Percentiles rank a stretch among this genome's conserved stretches.
Conservation (phyloP, 2,888 invertebrate genomes). For the Macrosoma leucophasiata region DNA sequence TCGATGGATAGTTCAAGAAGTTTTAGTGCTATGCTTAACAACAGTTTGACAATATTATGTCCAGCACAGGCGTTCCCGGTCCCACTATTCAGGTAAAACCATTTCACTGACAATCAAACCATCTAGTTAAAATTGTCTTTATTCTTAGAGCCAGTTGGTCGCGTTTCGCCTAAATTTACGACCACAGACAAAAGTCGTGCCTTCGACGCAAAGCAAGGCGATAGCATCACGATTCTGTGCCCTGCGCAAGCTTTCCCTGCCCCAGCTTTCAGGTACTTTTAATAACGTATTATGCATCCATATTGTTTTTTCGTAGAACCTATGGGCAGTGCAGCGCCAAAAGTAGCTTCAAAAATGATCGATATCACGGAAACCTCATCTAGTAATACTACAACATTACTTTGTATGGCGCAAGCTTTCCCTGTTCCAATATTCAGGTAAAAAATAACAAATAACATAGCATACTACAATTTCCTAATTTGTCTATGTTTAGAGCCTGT, state of each 20-base stretch:
- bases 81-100: slow-evolving; percentile 80
- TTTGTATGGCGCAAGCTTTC: slow-evolving; percentile 80
- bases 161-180: slow-evolving; percentile 80
- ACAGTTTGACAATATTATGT: slow-evolving; percentile 79
- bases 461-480: slow-evolving; percentile 17
- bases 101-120: slow-evolving; percentile 16
- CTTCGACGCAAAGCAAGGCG: slow-evolving; percentile 73
- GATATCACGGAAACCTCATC: slow-evolving; percentile 56
- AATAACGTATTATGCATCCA: slow-evolving; percentile 20
- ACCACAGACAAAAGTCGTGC: slow-evolving; percentile 78
- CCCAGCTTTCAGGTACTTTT: slow-evolving; percentile 77
- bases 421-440: slow-evolving; percentile 83
- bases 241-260: slow-evolving; percentile 86
- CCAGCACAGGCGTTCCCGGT: slow-evolving; percentile 86
- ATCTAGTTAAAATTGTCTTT: slow-evolving; percentile 23
- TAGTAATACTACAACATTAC: slow-evolving; percentile 59
- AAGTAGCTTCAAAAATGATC: slow-evolving; percentile 76
- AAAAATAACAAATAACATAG: slow-evolving; percentile 24
- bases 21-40: slow-evolving; percentile 68
- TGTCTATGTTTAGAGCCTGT: slow-evolving; percentile 69
- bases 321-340: slow-evolving; percentile 81
- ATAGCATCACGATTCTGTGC: slow-evolving; percentile 77
- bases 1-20: slow-evolving; percentile 79
- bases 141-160: slow-evolving; percentile 79
- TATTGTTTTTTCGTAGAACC: slow-evolving; percentile 74